Evolutionary conservation across 2,888 invertebrate genomes (phyloP).

Genomic region (Neria commutata): DNA sequence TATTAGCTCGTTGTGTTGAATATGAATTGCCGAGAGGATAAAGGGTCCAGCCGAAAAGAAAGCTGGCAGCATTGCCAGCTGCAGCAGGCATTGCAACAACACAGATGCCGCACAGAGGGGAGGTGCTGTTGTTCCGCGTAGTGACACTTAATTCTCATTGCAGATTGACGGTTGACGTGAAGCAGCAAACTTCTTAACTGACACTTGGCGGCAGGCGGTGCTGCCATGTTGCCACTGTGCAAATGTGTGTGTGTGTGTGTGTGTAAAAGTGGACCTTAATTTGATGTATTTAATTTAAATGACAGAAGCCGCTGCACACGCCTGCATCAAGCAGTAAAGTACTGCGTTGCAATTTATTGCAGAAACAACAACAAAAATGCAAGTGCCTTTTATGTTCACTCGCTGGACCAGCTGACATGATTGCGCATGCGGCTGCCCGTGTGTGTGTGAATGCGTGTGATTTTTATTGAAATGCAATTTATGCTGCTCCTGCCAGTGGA

Average conservation of each 20-base stretch:
- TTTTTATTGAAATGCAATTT: background rate
- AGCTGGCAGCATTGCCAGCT: too few relatives aligned
- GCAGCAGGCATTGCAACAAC: too few relatives aligned
- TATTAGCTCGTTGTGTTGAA: too few relatives aligned
- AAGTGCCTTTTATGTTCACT: background rate
- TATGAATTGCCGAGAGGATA: too few relatives aligned
- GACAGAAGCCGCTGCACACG: background rate
- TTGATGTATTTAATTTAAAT: too few relatives aligned
- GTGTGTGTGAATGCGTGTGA: background rate
- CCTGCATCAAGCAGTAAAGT: too few relatives aligned
- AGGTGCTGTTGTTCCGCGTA: background rate
- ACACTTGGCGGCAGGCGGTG: too few relatives aligned
- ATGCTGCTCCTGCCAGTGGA: too few relatives aligned
- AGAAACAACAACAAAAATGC: background rate
- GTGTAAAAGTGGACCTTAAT: background rate
- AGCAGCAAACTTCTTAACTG: too few relatives aligned
- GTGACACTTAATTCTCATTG: constrained; percentile 1
- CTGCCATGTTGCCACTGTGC: background rate
- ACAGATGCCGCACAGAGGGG: too few relatives aligned
- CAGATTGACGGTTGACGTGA: constrained; percentile 2
- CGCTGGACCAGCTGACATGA: background rate
- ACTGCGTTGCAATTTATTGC: background rate
- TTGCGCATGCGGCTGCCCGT: too few relatives aligned
- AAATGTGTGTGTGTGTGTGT: background rate
- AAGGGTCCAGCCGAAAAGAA: too few relatives aligned